These are phyloP conservation scores for Orchestia grillus DNA, from an alignment of 1,140 invertebrate species.

Conservation along the genomic window DNA sequence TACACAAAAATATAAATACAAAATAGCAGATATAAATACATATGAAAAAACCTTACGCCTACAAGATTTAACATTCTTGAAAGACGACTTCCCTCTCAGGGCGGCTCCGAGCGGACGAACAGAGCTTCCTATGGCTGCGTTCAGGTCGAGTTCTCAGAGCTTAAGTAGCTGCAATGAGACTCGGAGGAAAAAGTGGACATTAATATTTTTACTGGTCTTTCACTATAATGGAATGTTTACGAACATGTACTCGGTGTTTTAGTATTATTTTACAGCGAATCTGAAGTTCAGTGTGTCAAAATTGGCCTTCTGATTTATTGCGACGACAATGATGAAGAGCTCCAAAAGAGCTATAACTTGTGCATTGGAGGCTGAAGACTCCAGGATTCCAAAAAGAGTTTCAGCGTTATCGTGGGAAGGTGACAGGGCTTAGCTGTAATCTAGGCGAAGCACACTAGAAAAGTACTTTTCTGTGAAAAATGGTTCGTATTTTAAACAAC, in stretches of 20 bases:
- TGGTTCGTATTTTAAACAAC: background rate
- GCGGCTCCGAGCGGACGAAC: background rate
- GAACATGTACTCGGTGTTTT: background rate
- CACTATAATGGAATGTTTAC: background rate
- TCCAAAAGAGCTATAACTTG: background rate
- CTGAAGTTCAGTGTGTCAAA: background rate
- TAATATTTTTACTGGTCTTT: background rate
- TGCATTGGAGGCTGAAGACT: background rate
- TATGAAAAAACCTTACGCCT: conserved; percentile 21
- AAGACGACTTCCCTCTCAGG: conserved; percentile 29
- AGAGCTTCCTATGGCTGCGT: background rate
- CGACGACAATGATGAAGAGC: background rate
- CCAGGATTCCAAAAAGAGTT: background rate
- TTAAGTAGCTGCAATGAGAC: background rate
- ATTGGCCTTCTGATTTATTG: background rate
- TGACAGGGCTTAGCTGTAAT: background rate
- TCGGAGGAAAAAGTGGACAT: background rate
- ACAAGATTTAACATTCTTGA: conserved; percentile 42
- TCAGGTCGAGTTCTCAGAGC: too few species aligned
- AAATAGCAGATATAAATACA: conserved; percentile 42
- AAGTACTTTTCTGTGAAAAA: background rate
- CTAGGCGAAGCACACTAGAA: background rate
- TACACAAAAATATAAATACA: conserved; percentile 54
- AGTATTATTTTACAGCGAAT: background rate
- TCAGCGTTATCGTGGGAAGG: background rate